A percentile compares a stretch with the other conserved stretches of the same genome.
These are phyloP conservation scores for Sebastes melanostomus DNA, from an alignment of 2,797 vertebrate genomes.

Conservation along the genomic window DNA sequence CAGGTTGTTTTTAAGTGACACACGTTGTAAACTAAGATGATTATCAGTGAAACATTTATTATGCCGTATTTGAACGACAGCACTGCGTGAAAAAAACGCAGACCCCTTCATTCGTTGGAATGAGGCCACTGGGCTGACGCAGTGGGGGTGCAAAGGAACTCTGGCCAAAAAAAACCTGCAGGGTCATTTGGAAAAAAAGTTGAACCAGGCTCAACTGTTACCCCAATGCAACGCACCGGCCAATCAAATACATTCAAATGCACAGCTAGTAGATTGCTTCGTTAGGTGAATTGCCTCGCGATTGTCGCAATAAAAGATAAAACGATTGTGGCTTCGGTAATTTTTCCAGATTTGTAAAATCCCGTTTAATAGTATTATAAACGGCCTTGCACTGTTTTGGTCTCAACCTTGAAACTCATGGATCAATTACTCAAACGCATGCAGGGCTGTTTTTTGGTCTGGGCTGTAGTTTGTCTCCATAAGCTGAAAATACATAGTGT, in stretches of 20 bases:
- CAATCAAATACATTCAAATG: background rate
- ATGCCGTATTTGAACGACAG: background rate
- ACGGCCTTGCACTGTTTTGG: background rate
- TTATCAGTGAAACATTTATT: background rate
- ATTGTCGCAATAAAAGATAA: background rate
- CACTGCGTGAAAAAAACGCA: background rate
- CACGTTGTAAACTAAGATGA: background rate
- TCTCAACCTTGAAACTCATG: background rate
- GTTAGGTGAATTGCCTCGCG: background rate
- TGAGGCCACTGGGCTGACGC: background rate
- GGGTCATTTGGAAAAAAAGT: background rate
- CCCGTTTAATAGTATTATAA: background rate
- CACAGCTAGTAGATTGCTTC: background rate
- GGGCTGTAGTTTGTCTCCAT: background rate
- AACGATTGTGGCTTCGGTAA: background rate
- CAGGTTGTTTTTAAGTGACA: background rate
- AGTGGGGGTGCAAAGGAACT: background rate
- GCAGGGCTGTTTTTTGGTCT: background rate
- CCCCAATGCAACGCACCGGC: background rate
- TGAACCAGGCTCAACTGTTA: background rate
- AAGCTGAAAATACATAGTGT: slow-evolving; percentile 31
- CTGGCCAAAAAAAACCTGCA: background rate
- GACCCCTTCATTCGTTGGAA: background rate
- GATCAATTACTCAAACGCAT: background rate
- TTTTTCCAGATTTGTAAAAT: background rate